Percentiles rank a stretch among this genome's conserved stretches.
Conservation (phyloP, 1,140 invertebrate species). For the Heliconius congener region DNA sequence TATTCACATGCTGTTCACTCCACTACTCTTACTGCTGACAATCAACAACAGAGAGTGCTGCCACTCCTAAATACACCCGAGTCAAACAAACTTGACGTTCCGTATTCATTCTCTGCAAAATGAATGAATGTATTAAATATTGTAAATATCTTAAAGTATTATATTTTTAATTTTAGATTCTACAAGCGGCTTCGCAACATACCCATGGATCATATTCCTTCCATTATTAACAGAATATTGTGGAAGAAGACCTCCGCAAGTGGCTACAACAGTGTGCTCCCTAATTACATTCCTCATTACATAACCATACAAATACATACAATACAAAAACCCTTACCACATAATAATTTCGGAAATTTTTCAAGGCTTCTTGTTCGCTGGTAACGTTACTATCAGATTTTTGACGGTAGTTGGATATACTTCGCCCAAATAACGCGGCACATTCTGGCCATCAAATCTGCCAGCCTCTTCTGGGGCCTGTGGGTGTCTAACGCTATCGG, state of each 20-base stretch:
- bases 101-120: no score
- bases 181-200: conserved; percentile 30
- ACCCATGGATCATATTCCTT: conserved; percentile 37
- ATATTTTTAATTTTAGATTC: conserved; percentile 32
- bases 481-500: conserved; percentile 54
- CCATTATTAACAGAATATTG: conserved; percentile 22
- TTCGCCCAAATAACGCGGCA: conserved; percentile 47
- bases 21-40: no score
- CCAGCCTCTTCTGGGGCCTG: conserved; percentile 50
- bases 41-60: no score
- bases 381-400: conserved; percentile 43
- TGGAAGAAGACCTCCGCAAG: conserved; percentile 32
- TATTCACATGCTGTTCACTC: no score
- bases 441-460: conserved; percentile 50
- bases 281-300: conserved; percentile 37
- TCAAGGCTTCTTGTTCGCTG: conserved; percentile 43
- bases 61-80: no score
- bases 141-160: no score
- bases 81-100: no score
- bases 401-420: conserved; percentile 47
- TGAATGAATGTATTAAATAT: no score
- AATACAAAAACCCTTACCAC: conserved; percentile 37
- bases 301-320: conserved; percentile 39
- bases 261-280: conserved; percentile 10
- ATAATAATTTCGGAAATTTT: conserved; percentile 47